Percentiles rank a stretch among this genome's conserved stretches.
Evolutionary conservation across 2,888 invertebrate species (phyloP).

Genomic region (Agonopterix heracliana): DNA sequence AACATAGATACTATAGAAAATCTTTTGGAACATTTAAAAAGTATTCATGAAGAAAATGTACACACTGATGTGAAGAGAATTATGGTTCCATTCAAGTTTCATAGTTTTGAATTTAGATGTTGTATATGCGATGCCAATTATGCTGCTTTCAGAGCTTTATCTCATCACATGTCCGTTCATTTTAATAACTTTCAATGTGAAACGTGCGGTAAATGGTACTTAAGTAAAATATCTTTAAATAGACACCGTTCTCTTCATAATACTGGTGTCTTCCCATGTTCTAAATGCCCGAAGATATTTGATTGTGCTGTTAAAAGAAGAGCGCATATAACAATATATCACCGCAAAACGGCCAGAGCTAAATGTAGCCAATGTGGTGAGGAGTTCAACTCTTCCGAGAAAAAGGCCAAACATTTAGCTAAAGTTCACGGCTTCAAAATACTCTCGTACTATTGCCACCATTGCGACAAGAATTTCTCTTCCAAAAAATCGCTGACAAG

Average conservation of each 20-base stretch:
- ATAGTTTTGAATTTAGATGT: slow-evolving; percentile 17
- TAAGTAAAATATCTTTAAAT: slow-evolving; percentile 22
- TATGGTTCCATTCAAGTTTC: slow-evolving; percentile 39
- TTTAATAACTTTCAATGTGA: slow-evolving; percentile 35
- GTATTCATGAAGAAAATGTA: slow-evolving; percentile 21
- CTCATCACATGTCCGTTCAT: slow-evolving; percentile 40
- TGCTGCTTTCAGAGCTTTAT: slow-evolving; percentile 17
- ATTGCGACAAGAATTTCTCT: slow-evolving; percentile 3
- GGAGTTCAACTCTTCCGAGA: slow-evolving; percentile 28
- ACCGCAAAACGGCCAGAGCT: not conserved
- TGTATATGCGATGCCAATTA: slow-evolving; percentile 20
- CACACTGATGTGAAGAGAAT: slow-evolving; percentile 27
- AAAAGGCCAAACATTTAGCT: slow-evolving; percentile 26
- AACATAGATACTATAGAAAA: slow-evolving; percentile 4
- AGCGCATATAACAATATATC: slow-evolving; percentile 35
- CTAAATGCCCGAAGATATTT: slow-evolving; percentile 49
- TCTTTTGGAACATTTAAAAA: slow-evolving; percentile 13
- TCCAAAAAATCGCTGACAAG: not conserved
- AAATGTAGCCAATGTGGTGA: not conserved
- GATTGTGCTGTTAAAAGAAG: slow-evolving; percentile 46
- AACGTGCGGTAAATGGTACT: slow-evolving; percentile 29
- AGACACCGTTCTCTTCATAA: slow-evolving; percentile 25
- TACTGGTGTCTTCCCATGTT: slow-evolving; percentile 34
- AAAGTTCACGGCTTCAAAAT: slow-evolving; percentile 19
- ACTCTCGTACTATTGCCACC: not conserved